These are phyloP conservation scores for Zaprionus africanus DNA, from an alignment of 1,140 invertebrate species.

Conservation along the genomic window DNA sequence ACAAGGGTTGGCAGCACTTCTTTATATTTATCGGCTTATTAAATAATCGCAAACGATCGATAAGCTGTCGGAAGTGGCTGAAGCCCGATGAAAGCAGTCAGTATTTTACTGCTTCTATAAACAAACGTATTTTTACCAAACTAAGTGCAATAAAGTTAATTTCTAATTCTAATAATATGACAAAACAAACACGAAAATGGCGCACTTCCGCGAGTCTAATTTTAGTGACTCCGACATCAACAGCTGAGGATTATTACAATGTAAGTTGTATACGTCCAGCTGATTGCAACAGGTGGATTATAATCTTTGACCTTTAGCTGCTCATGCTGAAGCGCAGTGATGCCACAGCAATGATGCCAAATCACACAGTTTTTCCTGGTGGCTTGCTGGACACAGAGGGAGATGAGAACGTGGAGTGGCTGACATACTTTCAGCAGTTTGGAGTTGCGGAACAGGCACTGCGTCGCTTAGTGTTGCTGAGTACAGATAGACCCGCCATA, in stretches of 20 bases:
- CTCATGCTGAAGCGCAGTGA: constrained; percentile 69
- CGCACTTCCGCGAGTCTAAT: constrained; percentile 64
- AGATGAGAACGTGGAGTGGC: constrained; percentile 61
- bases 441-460: constrained; percentile 54
- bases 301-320: constrained; percentile 44
- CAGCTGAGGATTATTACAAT: constrained; percentile 47
- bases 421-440: constrained; percentile 64
- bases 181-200: constrained; percentile 32
- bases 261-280: constrained; percentile 24
- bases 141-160: not conserved
- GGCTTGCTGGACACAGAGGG: constrained; percentile 55
- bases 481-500: constrained; percentile 51
- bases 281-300: constrained; percentile 8
- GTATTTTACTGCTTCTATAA: not conserved
- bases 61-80: not conserved
- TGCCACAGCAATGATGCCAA: constrained; percentile 43
- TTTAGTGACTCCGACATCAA: constrained; percentile 37
- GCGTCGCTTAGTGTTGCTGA: constrained; percentile 53
- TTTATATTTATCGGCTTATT: not conserved
- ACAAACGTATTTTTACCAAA: not conserved
- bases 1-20: not conserved
- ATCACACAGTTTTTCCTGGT: constrained; percentile 69
- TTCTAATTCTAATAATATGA: not conserved
- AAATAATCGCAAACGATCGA: not conserved
- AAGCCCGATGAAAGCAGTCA: not conserved